Evolutionary conservation across 2,113 vertebrate genomes (phyloP), one percentile per base, ranked within the genome.

Genomic region (Daphoenositta chrysoptera): DNA sequence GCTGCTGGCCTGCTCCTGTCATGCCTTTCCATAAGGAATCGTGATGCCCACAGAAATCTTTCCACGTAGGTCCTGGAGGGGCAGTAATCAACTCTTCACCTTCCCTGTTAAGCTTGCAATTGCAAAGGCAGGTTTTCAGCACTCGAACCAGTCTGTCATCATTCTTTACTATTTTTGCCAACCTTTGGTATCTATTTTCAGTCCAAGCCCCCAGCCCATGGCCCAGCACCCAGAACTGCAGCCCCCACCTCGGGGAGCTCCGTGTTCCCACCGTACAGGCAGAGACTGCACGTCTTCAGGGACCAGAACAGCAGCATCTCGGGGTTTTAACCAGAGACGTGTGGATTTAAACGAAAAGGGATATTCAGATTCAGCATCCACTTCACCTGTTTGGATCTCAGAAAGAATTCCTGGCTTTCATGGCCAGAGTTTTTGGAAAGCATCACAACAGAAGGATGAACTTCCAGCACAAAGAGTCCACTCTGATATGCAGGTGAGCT

Each of bases 121-220:
- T 15, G 13, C 39, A 42, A 28, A 80, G 22, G 6, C 9, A 15
- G 10, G 9, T n/a, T 77, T 37, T 26, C 76, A 77, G 58, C 35
- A 10, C 8, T 20, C 4, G 4, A 53, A 8, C 11, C 31, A 19
- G 8, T 15, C 27, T 48, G 24, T 1, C 35, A 13, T 2, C 8
- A 7, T 11, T 24, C 24, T 24, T 63, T 78, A 21, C 3, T 9
- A 1, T 9, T 17, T 63, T 63, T 56, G 21, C 18, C 13, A 16
- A 0, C 5, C 28, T 30, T 28, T 39, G 7, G 3, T 45, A 2
- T 3, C 28, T 45, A 0, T 69, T 73, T 45, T 15, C 3, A 47
- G 39, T 6, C 0, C 1, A 9, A 35, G 35, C 9, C 7, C 27
- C 15, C 7, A 6, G 12, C 9, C 14, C 13, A 2, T 0, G 9